Conservation (phyloP, 1,140 invertebrate species). For the Zaprionus lachaisei region DNA sequence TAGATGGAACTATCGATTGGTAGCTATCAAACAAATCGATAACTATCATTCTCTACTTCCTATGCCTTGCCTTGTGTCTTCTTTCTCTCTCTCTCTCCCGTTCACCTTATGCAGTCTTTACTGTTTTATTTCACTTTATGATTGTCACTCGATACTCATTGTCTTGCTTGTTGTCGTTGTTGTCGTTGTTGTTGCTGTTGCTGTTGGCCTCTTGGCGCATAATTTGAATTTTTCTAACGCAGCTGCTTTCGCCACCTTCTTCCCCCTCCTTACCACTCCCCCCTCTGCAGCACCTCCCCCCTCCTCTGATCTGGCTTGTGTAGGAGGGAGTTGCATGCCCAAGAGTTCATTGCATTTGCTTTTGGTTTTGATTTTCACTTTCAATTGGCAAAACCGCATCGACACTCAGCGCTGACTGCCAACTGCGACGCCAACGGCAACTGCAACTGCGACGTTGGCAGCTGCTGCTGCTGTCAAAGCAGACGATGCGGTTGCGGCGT, state of each 20-base stretch:
- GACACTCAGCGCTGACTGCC: neutral
- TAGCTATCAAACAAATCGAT: neutral
- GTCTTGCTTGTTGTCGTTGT: slow-evolving; percentile 11
- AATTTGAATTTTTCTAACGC: slow-evolving; percentile 60
- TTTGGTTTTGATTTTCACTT: slow-evolving; percentile 48
- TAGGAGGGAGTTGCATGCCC: slow-evolving; percentile 44
- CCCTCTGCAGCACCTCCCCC: neutral
- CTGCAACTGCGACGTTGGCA: neutral
- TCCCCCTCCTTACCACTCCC: neutral
- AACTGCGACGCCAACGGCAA: slow-evolving; percentile 4
- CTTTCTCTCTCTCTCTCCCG: neutral
- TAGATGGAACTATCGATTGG: no score
- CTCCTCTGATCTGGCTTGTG: neutral
- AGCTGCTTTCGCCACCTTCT: slow-evolving; percentile 42
- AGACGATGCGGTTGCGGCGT: slow-evolving; percentile 18
- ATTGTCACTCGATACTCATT: slow-evolving; percentile 54
- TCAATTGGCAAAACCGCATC: slow-evolving; percentile 55
- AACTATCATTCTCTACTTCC: neutral
- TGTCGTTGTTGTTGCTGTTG: slow-evolving; percentile 19
- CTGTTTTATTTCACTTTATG: slow-evolving; percentile 36
- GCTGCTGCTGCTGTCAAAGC: slow-evolving; percentile 47
- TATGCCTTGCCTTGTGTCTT: neutral
- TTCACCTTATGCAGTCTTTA: neutral
- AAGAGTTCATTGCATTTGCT: slow-evolving; percentile 53
- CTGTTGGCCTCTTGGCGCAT: slow-evolving; percentile 39